Evolutionary conservation across 1,140 invertebrate species (phyloP), one percentile per base, ranked within the genome.

Genomic region (Anadara kagoshimensis): DNA sequence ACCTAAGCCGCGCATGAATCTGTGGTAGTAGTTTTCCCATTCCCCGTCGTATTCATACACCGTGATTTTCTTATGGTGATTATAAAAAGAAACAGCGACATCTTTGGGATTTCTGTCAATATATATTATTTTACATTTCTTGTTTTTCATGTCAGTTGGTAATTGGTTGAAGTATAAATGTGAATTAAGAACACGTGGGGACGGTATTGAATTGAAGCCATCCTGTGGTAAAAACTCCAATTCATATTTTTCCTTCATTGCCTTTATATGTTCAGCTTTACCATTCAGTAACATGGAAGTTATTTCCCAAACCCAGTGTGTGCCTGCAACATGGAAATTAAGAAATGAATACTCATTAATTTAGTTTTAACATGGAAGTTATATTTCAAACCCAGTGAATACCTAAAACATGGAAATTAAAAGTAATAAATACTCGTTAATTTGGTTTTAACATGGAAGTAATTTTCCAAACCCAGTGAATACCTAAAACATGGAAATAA

Each of bases 41-140:
- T 64, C 49, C 18, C 82, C 79, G 14, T 71, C 11, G 29, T 81
- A 81, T 26, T 80, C 62, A 64, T 78, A 80, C 5, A 74, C 5
- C 16, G 45, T 11, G 0, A 77, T 66, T 44, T 77, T 76, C 4
- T 12, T 5, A 24, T 65, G 75, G 61, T 80, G 77, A 61, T 81
- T 70, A 76, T 79, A 82, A 41, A 79, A 69, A 4, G 82, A 84
- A 16, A 80, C 76, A 7, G 77, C 78, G n/a, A 77, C 75, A 62
- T 82, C 80, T 59, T 84, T 84, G 45, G 78, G 80, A 65, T 84
- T 80, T 44, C 82, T 44, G 22, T 49, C 44, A 16, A 75, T 65
- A 12, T 78, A 62, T 16, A 82, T 44, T 1, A 81, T 66, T 68
- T 79, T 79, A 16, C 54, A 62, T 61, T 78, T 71, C 11, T 61